A percentile compares a stretch with the other conserved stretches of the same genome.
phyloP scores from a whole-genome alignment of 1,140 invertebrate genomes.

The Drosophila chauvacae region DNA sequence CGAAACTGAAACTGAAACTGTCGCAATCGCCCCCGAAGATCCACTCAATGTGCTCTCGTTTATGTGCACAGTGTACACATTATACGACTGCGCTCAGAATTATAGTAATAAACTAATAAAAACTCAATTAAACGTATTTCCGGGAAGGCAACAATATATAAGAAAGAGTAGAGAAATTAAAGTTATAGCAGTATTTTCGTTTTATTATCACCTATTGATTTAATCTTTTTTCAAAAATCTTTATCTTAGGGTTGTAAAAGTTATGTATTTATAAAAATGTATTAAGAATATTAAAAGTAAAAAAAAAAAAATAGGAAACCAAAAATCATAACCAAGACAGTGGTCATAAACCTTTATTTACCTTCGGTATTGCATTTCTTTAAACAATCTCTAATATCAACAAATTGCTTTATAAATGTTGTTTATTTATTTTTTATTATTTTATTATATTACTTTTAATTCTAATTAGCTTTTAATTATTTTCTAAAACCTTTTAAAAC shows the following conservation, averaged over 20 bases:
- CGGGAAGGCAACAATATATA: constrained; percentile 5
- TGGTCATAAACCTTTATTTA: too few species aligned
- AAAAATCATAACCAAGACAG: too few species aligned
- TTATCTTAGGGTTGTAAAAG: background rate
- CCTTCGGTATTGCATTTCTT: too few species aligned
- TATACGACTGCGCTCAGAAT: constrained; percentile 20
- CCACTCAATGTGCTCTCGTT: constrained; percentile 14
- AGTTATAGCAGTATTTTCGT: constrained; percentile 9
- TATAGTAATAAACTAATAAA: constrained; percentile 40
- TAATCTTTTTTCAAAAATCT: background rate
- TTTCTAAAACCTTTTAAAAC: background rate
- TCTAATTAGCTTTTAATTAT: too few species aligned
- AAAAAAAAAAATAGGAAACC: too few species aligned
- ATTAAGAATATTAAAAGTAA: background rate
- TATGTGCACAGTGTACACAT: constrained; percentile 12
- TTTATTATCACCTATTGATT: background rate
- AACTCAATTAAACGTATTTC: constrained; percentile 38
- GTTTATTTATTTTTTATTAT: background rate
- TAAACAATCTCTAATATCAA: too few species aligned
- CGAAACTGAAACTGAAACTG: constrained; percentile 31
- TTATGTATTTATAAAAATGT: background rate
- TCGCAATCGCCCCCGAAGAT: constrained; percentile 61
- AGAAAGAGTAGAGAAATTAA: background rate
- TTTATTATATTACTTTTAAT: too few species aligned
- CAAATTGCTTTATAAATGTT: background rate